These are phyloP conservation scores for Lydus trimaculatus DNA, from an alignment of 2,888 invertebrate species.

Conservation along the genomic window DNA sequence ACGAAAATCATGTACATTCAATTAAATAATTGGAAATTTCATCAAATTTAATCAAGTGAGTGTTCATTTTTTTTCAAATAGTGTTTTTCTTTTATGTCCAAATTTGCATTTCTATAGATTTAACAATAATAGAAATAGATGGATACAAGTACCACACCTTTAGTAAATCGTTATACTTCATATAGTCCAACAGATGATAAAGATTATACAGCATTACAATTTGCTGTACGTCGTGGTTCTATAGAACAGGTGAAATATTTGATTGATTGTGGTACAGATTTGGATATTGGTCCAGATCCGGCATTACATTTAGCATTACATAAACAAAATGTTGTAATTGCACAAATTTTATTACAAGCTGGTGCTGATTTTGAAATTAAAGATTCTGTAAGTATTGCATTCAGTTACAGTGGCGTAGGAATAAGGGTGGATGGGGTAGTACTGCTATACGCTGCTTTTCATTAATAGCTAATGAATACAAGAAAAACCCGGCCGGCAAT, in stretches of 20 bases:
- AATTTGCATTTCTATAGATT: not conserved
- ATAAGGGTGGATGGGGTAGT: too few species aligned
- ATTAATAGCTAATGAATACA: too few species aligned
- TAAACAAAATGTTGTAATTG: slow-evolving; percentile 65
- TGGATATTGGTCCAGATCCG: slow-evolving; percentile 60
- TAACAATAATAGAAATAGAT: not conserved
- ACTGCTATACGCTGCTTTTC: too few species aligned
- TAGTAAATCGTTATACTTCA: slow-evolving; percentile 46
- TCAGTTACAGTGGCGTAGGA: too few species aligned
- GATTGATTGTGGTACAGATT: slow-evolving; percentile 55
- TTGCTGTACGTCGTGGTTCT: slow-evolving; percentile 53
- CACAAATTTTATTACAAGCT: slow-evolving; percentile 67
- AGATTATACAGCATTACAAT: slow-evolving; percentile 54
- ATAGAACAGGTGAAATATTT: slow-evolving; percentile 56
- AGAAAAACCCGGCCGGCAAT: too few species aligned
- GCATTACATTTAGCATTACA: slow-evolving; percentile 69
- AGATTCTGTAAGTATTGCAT: slow-evolving; percentile 59
- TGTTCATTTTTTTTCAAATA: not conserved
- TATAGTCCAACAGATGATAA: slow-evolving; percentile 51
- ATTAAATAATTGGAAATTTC: not conserved
- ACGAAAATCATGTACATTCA: not conserved
- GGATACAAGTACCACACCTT: not conserved
- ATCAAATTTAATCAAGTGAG: too few species aligned
- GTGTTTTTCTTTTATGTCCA: not conserved
- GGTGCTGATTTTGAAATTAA: slow-evolving; percentile 67